These are phyloP conservation scores for Tychaedon coryphoeus DNA, from an alignment of 2,113 vertebrate species.

Conservation along the genomic window DNA sequence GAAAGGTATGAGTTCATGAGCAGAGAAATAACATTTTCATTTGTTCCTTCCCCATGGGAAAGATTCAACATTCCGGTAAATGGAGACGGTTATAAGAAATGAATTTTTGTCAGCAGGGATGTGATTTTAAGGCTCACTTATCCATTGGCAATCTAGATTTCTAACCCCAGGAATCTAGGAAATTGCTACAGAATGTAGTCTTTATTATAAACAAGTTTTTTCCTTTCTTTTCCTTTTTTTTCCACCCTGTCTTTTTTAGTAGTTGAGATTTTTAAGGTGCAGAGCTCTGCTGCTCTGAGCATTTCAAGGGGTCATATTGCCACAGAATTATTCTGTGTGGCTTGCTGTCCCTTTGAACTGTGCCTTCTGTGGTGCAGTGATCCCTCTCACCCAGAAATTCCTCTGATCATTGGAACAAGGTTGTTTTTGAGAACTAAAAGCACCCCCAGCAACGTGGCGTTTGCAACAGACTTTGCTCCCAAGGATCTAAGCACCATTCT, in stretches of 20 bases:
- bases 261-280: slow-evolving; percentile 72
- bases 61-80: slow-evolving; percentile 94
- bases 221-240: slow-evolving; percentile 31
- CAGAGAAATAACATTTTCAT: slow-evolving; percentile 99
- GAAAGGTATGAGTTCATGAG: slow-evolving; percentile 98
- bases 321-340: slow-evolving; percentile 52
- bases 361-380: slow-evolving; percentile 48
- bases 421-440: slow-evolving; percentile 14
- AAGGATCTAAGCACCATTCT: not conserved
- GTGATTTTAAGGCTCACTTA: slow-evolving; percentile 99
- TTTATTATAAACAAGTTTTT: slow-evolving; percentile 89
- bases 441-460: not conserved
- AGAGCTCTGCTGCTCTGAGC: slow-evolving; percentile 60
- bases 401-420: slow-evolving; percentile 66
- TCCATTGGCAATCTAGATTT: slow-evolving; percentile 98
- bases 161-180: slow-evolving; percentile 92
- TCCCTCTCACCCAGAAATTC: slow-evolving; percentile 49
- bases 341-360: slow-evolving; percentile 61
- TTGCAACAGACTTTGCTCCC: slow-evolving; percentile 19
- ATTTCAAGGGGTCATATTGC: slow-evolving; percentile 62
- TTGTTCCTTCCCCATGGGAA: slow-evolving; percentile 96
- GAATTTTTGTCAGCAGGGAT: slow-evolving; percentile 93
- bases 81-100: slow-evolving; percentile 99
- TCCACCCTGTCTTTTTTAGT: slow-evolving; percentile 63
- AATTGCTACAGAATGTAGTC: slow-evolving; percentile 90